phyloP scores from a whole-genome alignment of 2,797 vertebrate genomes.

The Macropus fuliginosus region DNA sequence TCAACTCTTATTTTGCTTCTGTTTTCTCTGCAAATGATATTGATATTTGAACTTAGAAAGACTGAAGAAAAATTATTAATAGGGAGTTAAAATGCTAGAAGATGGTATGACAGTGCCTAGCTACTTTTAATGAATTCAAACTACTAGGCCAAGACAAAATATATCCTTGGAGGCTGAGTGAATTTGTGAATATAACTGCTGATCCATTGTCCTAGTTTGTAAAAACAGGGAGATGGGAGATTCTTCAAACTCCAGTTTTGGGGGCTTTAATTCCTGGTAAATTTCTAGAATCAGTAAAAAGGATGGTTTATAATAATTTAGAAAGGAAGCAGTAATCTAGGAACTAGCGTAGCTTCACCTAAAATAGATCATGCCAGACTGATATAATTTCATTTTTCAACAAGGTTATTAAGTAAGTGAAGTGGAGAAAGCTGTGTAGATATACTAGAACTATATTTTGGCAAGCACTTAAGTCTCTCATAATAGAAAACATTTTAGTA shows the following conservation, averaged over 20 bases:
- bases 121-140: background rate
- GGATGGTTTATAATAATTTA: background rate
- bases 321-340: background rate
- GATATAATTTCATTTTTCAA: background rate
- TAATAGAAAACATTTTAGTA: background rate
- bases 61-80: background rate
- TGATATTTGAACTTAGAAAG: background rate
- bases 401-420: background rate
- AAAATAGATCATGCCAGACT: background rate
- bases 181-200: background rate
- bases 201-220: background rate
- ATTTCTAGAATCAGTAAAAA: background rate
- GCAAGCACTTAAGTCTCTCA: background rate
- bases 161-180: background rate
- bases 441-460: background rate
- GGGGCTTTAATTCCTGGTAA: background rate
- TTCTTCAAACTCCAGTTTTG: background rate
- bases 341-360: background rate
- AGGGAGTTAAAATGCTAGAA: background rate
- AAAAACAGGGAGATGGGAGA: background rate
- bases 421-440: background rate
- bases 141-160: background rate
- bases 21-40: background rate
- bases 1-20: background rate
- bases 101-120: background rate